These are phyloP conservation scores for Latrodectus elegans DNA, from an alignment of 2,888 invertebrate genomes.

Conservation along the genomic window DNA sequence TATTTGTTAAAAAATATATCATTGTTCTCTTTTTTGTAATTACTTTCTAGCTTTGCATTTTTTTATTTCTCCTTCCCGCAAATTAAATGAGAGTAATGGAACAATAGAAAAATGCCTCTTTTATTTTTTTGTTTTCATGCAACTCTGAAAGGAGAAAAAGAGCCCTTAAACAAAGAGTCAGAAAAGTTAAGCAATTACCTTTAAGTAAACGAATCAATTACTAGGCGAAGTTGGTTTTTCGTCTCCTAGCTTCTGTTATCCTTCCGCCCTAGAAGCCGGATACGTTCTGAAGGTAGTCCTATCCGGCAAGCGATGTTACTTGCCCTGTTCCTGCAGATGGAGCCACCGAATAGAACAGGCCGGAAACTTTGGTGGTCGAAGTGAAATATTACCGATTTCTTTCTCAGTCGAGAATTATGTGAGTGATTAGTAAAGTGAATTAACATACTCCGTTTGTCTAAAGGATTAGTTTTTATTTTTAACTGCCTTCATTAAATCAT, in stretches of 20 bases:
- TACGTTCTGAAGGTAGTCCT: conserved; percentile 24
- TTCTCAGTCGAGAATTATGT: neutral
- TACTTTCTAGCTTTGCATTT: too few relatives aligned
- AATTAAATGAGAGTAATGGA: too few relatives aligned
- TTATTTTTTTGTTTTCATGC: too few relatives aligned
- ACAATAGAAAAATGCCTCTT: too few relatives aligned
- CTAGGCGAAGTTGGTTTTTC: conserved; percentile 6
- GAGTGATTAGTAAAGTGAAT: too few relatives aligned
- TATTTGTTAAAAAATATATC: neutral
- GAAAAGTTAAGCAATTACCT: neutral
- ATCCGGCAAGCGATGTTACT: conserved; percentile 19
- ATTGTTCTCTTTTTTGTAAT: too few relatives aligned
- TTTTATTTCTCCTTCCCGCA: too few relatives aligned
- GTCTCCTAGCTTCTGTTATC: conserved; percentile 21
- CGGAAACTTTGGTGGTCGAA: neutral
- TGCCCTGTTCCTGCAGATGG: conserved; percentile 27
- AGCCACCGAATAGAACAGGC: conserved; percentile 8
- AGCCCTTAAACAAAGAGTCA: too few relatives aligned
- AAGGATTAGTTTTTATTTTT: too few relatives aligned
- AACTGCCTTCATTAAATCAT: too few relatives aligned
- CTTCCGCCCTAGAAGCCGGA: conserved; percentile 42
- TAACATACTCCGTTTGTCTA: too few relatives aligned
- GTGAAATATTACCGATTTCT: neutral
- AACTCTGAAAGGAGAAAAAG: too few relatives aligned
- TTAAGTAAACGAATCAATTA: neutral